phyloP scores from a whole-genome alignment of 2,797 vertebrate genomes.

The Coluber constrictor region DNA sequence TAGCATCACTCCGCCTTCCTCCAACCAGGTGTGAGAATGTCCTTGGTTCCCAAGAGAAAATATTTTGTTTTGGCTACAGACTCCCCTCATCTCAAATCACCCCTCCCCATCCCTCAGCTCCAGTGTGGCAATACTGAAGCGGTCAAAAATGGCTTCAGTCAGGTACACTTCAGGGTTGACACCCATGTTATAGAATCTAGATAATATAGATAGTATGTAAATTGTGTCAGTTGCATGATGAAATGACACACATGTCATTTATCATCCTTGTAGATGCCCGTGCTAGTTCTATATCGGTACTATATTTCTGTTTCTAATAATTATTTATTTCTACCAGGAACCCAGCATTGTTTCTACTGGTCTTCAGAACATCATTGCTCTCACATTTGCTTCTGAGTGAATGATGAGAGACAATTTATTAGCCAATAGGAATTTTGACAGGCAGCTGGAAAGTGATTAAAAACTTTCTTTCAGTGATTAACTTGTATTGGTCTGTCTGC shows the following conservation, averaged over 20 bases:
- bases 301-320: neutral
- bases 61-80: too few species aligned
- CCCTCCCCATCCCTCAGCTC: too few species aligned
- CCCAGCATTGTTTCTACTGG: neutral
- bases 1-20: too few species aligned
- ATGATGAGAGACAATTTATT: neutral
- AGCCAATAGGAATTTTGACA: neutral
- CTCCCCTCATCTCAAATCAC: too few species aligned
- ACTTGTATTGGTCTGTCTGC: neutral
- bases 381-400: neutral
- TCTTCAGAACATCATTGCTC: neutral
- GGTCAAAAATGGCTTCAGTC: too few species aligned
- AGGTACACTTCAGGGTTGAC: too few species aligned
- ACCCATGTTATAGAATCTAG: neutral
- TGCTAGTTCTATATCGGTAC: neutral
- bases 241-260: neutral
- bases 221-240: neutral
- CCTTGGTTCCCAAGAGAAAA: too few species aligned
- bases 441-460: neutral
- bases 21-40: too few species aligned
- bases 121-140: too few species aligned
- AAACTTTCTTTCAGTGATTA: neutral
- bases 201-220: neutral
- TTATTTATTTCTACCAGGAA: neutral
- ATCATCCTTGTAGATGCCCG: neutral